These are phyloP conservation scores for Synergus itoensis DNA, from an alignment of 2,888 invertebrate genomes.

Conservation along the genomic window DNA sequence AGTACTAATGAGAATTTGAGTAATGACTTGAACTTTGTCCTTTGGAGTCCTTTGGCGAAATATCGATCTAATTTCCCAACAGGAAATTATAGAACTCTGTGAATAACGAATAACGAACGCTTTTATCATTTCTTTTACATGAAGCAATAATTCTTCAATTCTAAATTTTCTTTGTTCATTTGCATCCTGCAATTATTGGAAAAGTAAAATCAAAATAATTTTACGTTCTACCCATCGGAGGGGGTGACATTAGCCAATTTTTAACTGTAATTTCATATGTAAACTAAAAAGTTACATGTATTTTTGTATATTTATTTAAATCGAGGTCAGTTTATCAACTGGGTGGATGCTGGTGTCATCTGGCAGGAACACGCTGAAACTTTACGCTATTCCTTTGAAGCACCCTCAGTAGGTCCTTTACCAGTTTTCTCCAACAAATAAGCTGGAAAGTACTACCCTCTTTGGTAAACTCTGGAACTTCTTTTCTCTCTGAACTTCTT, in stretches of 20 bases:
- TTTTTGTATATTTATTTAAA: too few relatives aligned
- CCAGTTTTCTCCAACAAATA: not conserved
- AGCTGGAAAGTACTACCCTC: slow-evolving; percentile 2
- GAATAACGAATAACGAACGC: not conserved
- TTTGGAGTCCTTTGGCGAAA: not conserved
- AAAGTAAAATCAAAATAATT: too few relatives aligned
- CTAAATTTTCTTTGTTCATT: too few relatives aligned
- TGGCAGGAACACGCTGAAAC: slow-evolving; percentile 45
- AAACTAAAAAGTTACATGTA: too few relatives aligned
- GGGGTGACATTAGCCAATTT: too few relatives aligned
- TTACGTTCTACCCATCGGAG: too few relatives aligned
- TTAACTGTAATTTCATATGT: too few relatives aligned
- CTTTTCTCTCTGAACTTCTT: not conserved
- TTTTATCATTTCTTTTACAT: not conserved
- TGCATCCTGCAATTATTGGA: too few relatives aligned
- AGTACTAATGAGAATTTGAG: slow-evolving; percentile 74
- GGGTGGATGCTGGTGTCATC: slow-evolving; percentile 58
- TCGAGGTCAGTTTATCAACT: not conserved
- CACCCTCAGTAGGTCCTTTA: slow-evolving; percentile 46
- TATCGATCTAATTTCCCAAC: not conserved
- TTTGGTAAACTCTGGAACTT: not conserved
- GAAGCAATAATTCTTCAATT: too few relatives aligned
- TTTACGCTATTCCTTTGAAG: not conserved
- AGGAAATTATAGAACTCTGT: not conserved
- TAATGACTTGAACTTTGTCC: slow-evolving; percentile 65